Evolutionary conservation across 2,113 vertebrate genomes (phyloP).

Genomic region (Pyrgilauda ruficollis): DNA sequence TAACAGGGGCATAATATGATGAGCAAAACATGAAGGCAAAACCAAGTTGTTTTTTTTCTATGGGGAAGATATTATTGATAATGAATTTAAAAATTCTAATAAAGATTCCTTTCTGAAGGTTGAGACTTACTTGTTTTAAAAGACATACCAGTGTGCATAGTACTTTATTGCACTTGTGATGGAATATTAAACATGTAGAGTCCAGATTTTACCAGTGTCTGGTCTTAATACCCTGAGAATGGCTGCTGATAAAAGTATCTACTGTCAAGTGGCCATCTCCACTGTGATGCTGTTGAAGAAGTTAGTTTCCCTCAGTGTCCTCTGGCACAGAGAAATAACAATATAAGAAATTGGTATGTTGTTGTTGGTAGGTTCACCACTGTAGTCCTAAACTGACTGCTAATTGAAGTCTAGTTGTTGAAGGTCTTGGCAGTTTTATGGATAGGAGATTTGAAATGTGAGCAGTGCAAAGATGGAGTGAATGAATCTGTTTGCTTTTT

Average conservation of each 20-base stretch:
- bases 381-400: background rate
- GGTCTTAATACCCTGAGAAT: background rate
- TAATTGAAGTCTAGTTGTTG: background rate
- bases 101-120: background rate
- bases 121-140: background rate
- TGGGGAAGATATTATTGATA: background rate
- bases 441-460: background rate
- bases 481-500: background rate
- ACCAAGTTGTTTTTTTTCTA: background rate
- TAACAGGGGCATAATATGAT: constrained; percentile 14
- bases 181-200: background rate
- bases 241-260: background rate
- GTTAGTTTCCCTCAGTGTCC: background rate
- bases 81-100: background rate
- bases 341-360: background rate
- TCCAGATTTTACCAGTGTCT: background rate
- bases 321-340: background rate
- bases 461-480: background rate
- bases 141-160: background rate
- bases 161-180: background rate
- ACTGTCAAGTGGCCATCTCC: background rate
- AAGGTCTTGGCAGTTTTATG: background rate
- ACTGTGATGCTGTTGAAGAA: background rate
- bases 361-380: background rate
- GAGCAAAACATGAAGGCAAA: constrained; percentile 19